Conservation (phyloP, 2,113 vertebrate genomes). For the Fulica atra region DNA sequence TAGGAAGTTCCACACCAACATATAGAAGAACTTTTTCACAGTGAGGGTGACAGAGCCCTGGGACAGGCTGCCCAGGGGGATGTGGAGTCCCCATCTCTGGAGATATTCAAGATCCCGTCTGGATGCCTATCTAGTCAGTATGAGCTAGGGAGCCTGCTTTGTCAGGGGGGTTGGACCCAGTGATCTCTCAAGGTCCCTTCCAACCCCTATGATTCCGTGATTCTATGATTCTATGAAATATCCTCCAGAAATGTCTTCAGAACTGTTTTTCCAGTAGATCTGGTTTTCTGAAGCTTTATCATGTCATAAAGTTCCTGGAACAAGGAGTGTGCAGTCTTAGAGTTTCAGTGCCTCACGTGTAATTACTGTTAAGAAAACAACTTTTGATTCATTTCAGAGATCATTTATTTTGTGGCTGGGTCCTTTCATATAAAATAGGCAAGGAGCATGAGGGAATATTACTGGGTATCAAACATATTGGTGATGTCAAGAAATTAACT, state of each 20-base stretch:
- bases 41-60: too few relatives aligned
- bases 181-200: too few relatives aligned
- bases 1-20: too few relatives aligned
- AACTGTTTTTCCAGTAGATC: not conserved
- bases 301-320: not conserved
- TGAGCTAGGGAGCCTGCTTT: too few relatives aligned
- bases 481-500: not conserved
- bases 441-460: not conserved
- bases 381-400: constrained; percentile 7
- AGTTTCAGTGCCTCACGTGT: not conserved
- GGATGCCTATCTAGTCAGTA: too few relatives aligned
- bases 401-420: not conserved
- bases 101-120: too few relatives aligned
- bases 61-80: too few relatives aligned
- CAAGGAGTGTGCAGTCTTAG: not conserved
- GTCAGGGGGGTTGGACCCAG: too few relatives aligned
- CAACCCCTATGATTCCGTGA: too few relatives aligned
- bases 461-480: not conserved
- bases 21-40: too few relatives aligned
- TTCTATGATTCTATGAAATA: too few relatives aligned
- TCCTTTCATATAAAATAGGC: not conserved
- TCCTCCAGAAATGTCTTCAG: not conserved
- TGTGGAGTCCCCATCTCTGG: too few relatives aligned
- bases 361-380: constrained; percentile 22
- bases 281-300: constrained; percentile 24